Evolutionary conservation across 2,113 vertebrate species (phyloP).

Genomic region (Bos javanicus): DNA sequence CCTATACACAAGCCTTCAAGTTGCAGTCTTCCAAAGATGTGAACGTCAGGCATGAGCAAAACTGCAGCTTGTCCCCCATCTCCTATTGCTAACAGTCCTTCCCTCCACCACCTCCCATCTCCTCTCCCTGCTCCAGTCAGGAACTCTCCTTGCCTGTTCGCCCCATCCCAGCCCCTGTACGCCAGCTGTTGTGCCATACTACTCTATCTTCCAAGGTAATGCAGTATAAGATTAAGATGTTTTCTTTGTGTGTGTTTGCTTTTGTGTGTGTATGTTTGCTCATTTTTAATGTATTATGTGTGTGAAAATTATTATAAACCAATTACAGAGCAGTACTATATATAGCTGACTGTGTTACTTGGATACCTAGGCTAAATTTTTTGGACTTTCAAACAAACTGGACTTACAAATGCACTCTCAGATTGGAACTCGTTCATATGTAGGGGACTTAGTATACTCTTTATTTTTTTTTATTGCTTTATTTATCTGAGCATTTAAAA

Average conservation of each 20-base stretch:
- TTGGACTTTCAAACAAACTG: background rate
- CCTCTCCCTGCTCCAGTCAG: background rate
- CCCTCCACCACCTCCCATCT: background rate
- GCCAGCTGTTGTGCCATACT: background rate
- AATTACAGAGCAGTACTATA: background rate
- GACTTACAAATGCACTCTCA: background rate
- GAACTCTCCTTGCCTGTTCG: background rate
- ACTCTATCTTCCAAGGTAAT: background rate
- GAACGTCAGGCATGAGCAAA: fast-evolving
- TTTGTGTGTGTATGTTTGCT: background rate
- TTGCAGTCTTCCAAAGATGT: background rate
- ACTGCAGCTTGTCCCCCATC: background rate
- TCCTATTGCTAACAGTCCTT: background rate
- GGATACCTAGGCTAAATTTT: background rate
- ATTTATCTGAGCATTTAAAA: background rate
- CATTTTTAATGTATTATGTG: background rate
- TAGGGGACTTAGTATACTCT: background rate
- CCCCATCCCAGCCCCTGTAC: too few relatives aligned
- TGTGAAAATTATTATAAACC: background rate
- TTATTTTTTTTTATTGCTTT: background rate
- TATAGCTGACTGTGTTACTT: background rate
- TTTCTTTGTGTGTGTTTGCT: background rate
- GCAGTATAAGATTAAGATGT: background rate
- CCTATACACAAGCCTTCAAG: background rate
- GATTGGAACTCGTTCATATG: background rate